Evolutionary conservation across 1,140 invertebrate genomes (phyloP).

Genomic region (Macrobrachium nipponense): DNA sequence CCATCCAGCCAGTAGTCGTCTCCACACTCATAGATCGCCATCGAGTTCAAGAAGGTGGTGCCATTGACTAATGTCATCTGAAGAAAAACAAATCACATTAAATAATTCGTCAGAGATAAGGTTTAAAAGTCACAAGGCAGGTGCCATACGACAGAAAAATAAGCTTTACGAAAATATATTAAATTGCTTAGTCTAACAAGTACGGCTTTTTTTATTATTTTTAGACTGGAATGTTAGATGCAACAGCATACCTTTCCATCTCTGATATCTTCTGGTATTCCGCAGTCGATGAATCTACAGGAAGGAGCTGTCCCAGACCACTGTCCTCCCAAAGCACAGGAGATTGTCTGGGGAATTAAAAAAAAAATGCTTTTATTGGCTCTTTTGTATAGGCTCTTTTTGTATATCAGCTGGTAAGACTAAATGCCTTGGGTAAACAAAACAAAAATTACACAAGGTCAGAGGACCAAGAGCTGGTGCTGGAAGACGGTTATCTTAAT

Average conservation of each 20-base stretch:
- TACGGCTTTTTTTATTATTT: no score
- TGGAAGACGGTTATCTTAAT: no score
- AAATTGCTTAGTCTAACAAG: no score
- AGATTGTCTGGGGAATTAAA: conserved; percentile 74
- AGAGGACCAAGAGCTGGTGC: no score
- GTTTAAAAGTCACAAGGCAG: no score
- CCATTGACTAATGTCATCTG: conserved; percentile 78
- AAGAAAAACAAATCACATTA: no score
- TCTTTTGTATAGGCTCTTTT: no score
- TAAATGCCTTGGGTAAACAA: no score
- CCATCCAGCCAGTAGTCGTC: conserved; percentile 86
- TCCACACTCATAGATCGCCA: conserved; percentile 82
- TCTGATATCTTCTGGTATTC: conserved; percentile 81
- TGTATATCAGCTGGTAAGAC: no score
- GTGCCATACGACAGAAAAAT: no score
- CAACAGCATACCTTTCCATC: conserved; percentile 72
- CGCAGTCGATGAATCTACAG: conserved; percentile 90
- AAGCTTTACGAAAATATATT: background rate
- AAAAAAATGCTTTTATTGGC: conserved; percentile 35
- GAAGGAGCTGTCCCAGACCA: conserved; percentile 84
- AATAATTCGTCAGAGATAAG: no score
- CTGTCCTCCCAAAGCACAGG: conserved; percentile 82
- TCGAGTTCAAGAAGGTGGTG: conserved; percentile 79
- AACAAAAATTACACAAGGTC: no score
- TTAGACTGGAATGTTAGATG: background rate